Conservation (phyloP, 2,888 invertebrate species). For the Tachina lurida region DNA sequence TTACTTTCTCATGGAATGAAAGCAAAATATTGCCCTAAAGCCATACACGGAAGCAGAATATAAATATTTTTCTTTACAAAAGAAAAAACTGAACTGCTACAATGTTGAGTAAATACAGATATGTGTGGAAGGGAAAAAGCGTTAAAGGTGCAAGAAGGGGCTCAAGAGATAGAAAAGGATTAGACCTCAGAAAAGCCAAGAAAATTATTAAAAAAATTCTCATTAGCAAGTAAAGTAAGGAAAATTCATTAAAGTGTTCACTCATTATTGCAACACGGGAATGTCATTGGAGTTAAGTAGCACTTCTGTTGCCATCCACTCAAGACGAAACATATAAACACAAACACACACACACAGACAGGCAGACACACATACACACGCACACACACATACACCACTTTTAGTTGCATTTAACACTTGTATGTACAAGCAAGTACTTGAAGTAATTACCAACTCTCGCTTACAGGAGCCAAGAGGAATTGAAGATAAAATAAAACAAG, state of each 20-base stretch:
- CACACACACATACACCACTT: background rate
- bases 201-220: conserved; percentile 44
- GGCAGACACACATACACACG: background rate
- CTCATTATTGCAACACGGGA: conserved; percentile 57
- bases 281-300: conserved; percentile 59
- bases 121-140: background rate
- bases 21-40: conserved; percentile 55
- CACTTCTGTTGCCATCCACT: conserved; percentile 40
- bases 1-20: conserved; percentile 41
- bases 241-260: conserved; percentile 60
- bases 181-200: conserved; percentile 33
- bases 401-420: background rate
- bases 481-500: conserved; percentile 4
- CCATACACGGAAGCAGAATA: conserved; percentile 61
- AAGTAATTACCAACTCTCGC: conserved; percentile 59
- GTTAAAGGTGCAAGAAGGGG: background rate
- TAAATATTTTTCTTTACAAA: conserved; percentile 43
- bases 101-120: background rate
- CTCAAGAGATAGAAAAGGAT: background rate
- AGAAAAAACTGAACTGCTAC: conserved; percentile 43
- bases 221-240: conserved; percentile 56
- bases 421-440: conserved; percentile 36
- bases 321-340: background rate
- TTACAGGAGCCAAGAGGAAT: conserved; percentile 38
- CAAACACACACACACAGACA: background rate